Evolutionary conservation across 1,140 invertebrate genomes (phyloP).

Genomic region (Drosophila grimshawi): DNA sequence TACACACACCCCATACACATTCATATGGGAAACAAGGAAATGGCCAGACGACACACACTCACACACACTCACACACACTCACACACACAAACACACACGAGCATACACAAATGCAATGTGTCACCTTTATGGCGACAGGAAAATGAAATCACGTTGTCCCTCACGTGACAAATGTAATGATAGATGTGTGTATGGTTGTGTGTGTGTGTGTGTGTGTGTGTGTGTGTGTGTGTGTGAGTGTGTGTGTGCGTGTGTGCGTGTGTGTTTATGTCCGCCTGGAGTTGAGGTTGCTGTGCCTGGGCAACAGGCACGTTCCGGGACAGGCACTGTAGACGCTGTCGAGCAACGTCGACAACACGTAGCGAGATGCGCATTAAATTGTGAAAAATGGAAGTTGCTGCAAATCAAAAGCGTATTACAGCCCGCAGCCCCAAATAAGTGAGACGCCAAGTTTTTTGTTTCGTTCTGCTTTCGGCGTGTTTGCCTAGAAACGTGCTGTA

Average conservation of each 20-base stretch:
- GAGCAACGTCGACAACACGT: slow-evolving; percentile 73
- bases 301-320: slow-evolving; percentile 62
- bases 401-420: slow-evolving; percentile 83
- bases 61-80: slow-evolving; percentile 22
- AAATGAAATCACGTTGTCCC: slow-evolving; percentile 82
- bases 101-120: slow-evolving; percentile 68
- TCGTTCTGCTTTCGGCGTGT: slow-evolving; percentile 3
- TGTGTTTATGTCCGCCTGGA: slow-evolving; percentile 17
- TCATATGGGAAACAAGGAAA: slow-evolving; percentile 8
- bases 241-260: slow-evolving; percentile 23
- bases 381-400: slow-evolving; percentile 81
- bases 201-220: slow-evolving; percentile 17
- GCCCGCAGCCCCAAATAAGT: slow-evolving; percentile 60
- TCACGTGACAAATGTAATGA: slow-evolving; percentile 82
- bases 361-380: slow-evolving; percentile 82
- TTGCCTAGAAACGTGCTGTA: slow-evolving; percentile 50
- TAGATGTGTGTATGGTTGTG: slow-evolving; percentile 51
- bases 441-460: slow-evolving; percentile 52
- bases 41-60: slow-evolving; percentile 22
- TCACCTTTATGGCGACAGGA: slow-evolving; percentile 82
- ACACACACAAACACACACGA: slow-evolving; percentile 26
- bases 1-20: slow-evolving; percentile 5
- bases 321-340: slow-evolving; percentile 36
- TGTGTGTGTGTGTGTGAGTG: slow-evolving; percentile 24
- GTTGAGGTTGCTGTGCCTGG: slow-evolving; percentile 21